Evolutionary conservation across 2,797 vertebrate species (phyloP), one percentile per base, ranked within the genome.

Genomic region (Euphonia xanthogaster): DNA sequence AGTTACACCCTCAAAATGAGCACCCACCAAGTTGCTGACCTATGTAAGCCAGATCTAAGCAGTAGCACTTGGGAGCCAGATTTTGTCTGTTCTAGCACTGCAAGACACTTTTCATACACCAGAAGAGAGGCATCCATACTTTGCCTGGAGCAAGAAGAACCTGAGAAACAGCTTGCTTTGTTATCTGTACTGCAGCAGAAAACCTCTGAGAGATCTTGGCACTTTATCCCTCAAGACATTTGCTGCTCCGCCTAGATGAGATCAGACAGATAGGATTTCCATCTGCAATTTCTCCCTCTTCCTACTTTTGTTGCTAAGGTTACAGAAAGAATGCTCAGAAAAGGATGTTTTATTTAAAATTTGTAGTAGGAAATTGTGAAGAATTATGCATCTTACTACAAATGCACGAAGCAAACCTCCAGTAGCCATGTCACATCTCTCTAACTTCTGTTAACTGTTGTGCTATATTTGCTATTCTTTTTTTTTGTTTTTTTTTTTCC

Each of bases 291-390:
- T 89, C 54, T 65, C n/a, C 17, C 17, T 71, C n/a, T 76, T 78
- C 51, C 33, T 71, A 37, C 33, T 88, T 88, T 14, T 58, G 82
- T 90, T 94, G 75, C 85, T 47, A 90, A 63, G 88, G 60, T n/a
- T 93, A 86, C 54, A 11, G 62, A 86, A 90, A 65, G 47, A 92
- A 60, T 35, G 51, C 14, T 55, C 6, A 67, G 37, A 73, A 33
- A 67, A n/a, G 3, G 9, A 50, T 31, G 18, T 9, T 87, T 85
- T 87, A 70, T 55, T 73, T 33, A 51, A 66, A 96, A 40, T 47
- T 20, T 18, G 54, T 53, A 58, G 55, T 20, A 82, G 42, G 31
- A 82, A 76, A 40, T 60, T 2, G 2, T 48, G 51, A 94, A 71
- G 70, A 86, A 74, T 82, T 71, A 48, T 14, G 11, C 51, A 85